Base-by-base conservation (phyloP, 2,888 invertebrate species). In the Drosophila pseudotalamancana region DNA sequence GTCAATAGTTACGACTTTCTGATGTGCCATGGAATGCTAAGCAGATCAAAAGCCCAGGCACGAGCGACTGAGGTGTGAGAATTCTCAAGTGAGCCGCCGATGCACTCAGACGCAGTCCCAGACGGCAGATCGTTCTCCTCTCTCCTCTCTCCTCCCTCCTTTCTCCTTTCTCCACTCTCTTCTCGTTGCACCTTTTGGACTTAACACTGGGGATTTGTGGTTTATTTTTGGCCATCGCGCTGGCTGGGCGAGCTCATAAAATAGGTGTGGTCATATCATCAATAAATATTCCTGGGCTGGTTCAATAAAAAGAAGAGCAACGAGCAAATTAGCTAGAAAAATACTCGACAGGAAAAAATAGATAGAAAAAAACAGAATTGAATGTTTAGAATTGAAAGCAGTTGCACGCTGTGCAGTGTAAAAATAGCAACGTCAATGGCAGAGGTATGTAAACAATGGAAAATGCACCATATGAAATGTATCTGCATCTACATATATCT, bases 21-120 rank as follows among this genome's bases (percentile, higher is more conserved):
- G 80, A 85, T 84, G 83, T 87, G 83, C 85, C 67, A 84, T 31
- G 79, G 76, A 76, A 84, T 84, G 83, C 83, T 87, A 84, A 84
- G 64, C 83, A 84, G 83, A 84, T 84, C 83, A 85, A 82, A 83
- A 86, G 86, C 73, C 54, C 43, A 23, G 35, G 27, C 57, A 37
- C 53, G 50, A 60, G 49, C 42, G 51, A 11, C 27, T 59, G 74
- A 80, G 86, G 86, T 82, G 81, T 69, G 65, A 82, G 80, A 82
- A 86, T 46, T 82, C 81, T 82, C 83, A 82, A 82, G 81, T 82
- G 81, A 82, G 68, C 71, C 70, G 60, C 59, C 61, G 72, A 43
- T 59, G 49, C 77, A 78, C 70, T 81, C 78, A 43, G 31, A 16
- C 48, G 19, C 48, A 37, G 42, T 32, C 59, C 18, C 31, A 14